Base-by-base conservation (phyloP, 1,140 invertebrate genomes). In the Drosophila gunungcola region DNA sequence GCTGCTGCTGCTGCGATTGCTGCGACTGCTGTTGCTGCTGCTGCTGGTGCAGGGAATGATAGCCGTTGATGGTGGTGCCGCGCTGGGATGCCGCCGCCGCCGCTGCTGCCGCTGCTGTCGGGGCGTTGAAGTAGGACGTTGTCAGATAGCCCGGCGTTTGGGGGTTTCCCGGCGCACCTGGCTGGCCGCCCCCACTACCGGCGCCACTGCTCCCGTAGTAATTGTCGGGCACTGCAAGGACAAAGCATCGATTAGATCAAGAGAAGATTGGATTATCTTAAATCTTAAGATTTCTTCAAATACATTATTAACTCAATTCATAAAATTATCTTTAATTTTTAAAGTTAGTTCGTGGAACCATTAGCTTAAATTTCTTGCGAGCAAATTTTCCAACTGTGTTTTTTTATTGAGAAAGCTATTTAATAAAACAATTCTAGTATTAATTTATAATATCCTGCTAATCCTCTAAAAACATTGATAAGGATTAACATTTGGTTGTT, bases 1-100 rank as follows among this genome's bases (percentile, higher is more conserved):
- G 68, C 62, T 85, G 78, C 61, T 86, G 90, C 78, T 81, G 79
- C 56, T 83, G 80, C 48, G 46, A 27, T 52, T 92, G 89, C 57
- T 85, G 76, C 49, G 77, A 79, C 58, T 84, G 81, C 49, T 89
- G 81, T 46, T 80, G 77, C 57, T 80, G 77, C 60, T 91, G 86
- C 62, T 84, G 82, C 69, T 90, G 88, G 68, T 91, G 90, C 81
- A 92, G 83, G 81, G 88, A 90, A 91, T 92, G 91, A 90, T 91
- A 88, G 61, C 78, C 84, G 42, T 86, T 86, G 57, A 68, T 57
- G 63, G 60, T 49, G 62, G 67, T 62, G 48, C 60, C 89, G 57
- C 75, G 73, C 81, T 91, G 73, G 57, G 89, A 67, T 48, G 80
- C 75, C 38, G 86, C 78, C 46, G 80, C 78, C 74, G 90, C 65